A percentile compares a stretch with the other conserved stretches of the same genome.
Conservation (phyloP, 2,888 invertebrate genomes). For the Apodemia zela region DNA sequence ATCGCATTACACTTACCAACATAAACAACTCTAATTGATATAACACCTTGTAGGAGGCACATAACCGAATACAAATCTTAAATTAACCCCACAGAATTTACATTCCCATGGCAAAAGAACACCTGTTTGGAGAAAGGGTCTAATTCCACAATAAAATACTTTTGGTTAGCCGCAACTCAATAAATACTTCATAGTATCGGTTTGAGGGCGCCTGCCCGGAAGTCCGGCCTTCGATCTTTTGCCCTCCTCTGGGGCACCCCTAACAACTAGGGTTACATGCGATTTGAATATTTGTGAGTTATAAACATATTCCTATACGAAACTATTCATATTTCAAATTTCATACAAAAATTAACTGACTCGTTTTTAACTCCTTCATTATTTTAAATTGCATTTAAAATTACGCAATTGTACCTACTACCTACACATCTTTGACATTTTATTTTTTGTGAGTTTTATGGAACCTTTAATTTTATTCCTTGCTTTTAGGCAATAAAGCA, state of each 20-base stretch:
- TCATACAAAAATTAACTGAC: neutral
- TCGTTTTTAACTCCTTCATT: no score
- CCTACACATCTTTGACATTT: no score
- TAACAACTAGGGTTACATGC: conserved; percentile 43
- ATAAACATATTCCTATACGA: conserved; percentile 24
- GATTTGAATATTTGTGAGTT: conserved; percentile 38
- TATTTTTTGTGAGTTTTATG: no score
- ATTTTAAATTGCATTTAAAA: no score
- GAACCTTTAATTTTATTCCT: no score
- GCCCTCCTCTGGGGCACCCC: conserved; percentile 52
- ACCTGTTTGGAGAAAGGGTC: conserved; percentile 51
- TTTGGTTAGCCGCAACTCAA: conserved; percentile 76
- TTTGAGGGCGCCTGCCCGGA: conserved; percentile 71
- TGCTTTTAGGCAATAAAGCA: no score
- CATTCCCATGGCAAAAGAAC: conserved; percentile 33
- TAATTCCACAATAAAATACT: conserved; percentile 73
- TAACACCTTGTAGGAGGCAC: conserved; percentile 47
- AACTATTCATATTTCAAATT: conserved; percentile 20
- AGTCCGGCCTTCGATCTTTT: conserved; percentile 70
- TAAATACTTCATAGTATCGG: conserved; percentile 80
- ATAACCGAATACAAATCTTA: conserved; percentile 36
- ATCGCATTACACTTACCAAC: conserved; percentile 52
- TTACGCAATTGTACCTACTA: no score
- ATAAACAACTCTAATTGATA: conserved; percentile 66
- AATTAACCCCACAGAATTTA: conserved; percentile 32